Conservation (phyloP, 2,888 invertebrate genomes). For the Drosophila atripex region DNA sequence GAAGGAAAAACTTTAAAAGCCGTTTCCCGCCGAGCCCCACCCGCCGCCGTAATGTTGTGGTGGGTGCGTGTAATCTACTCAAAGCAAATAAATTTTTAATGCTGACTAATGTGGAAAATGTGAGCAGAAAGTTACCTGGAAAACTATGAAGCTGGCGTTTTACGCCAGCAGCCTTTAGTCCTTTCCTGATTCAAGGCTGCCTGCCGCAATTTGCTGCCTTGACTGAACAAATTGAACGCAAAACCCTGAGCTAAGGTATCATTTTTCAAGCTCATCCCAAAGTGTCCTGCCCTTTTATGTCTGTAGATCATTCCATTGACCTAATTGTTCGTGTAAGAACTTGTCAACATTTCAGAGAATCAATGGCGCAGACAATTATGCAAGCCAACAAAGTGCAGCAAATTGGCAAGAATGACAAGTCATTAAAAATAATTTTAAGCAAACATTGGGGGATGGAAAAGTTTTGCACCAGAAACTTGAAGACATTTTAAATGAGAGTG, state of each 20-base stretch:
- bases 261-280: slow-evolving; percentile 11
- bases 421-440: slow-evolving; percentile 64
- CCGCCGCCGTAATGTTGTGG: slow-evolving; percentile 12
- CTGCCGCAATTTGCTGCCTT: slow-evolving; percentile 37
- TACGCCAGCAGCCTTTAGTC: slow-evolving; percentile 1
- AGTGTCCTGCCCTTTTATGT: not conserved
- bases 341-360: slow-evolving; percentile 25
- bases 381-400: slow-evolving; percentile 38
- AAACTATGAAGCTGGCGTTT: slow-evolving; percentile 16
- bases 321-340: slow-evolving; percentile 11
- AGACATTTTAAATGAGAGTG: slow-evolving; percentile 44
- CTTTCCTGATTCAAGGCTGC: slow-evolving; percentile 1
- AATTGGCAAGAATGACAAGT: slow-evolving; percentile 48
- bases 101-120: slow-evolving; percentile 74
- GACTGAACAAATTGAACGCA: slow-evolving; percentile 55
- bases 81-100: slow-evolving; percentile 76
- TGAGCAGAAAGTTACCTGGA: slow-evolving; percentile 65
- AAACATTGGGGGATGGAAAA: slow-evolving; percentile 38
- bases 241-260: slow-evolving; percentile 18
- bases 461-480: slow-evolving; percentile 35
- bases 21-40: slow-evolving; percentile 10
- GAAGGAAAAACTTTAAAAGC: slow-evolving; percentile 37
- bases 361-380: slow-evolving; percentile 27
- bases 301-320: slow-evolving; percentile 1
- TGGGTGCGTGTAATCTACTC: slow-evolving; percentile 71